A percentile compares a stretch with the other conserved stretches of the same genome.
phyloP scores from a whole-genome alignment of 1,140 invertebrate species.

The Hormaphis cornu region DNA sequence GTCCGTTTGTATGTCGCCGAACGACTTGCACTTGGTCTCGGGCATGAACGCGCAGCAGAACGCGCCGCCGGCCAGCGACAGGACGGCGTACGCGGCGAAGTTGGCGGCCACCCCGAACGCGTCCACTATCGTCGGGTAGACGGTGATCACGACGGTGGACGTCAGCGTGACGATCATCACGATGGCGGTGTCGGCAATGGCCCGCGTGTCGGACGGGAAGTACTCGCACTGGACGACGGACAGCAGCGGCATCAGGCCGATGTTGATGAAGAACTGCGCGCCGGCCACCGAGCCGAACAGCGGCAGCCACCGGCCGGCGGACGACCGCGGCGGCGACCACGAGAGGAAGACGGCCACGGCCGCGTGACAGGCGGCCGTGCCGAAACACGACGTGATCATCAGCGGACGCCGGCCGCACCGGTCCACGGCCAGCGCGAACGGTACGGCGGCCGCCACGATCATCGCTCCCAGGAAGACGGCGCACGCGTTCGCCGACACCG shows the following conservation, averaged over 20 bases:
- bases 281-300: conserved; percentile 15
- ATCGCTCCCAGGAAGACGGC: conserved; percentile 58
- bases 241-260: conserved; percentile 32
- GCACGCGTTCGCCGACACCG: conserved; percentile 45
- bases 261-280: conserved; percentile 26
- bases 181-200: conserved; percentile 34
- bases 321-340: not conserved
- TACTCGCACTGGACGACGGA: conserved; percentile 35
- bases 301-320: not conserved
- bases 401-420: conserved; percentile 58
- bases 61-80: conserved; percentile 50
- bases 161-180: conserved; percentile 34
- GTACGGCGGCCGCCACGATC: conserved; percentile 54
- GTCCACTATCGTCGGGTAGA: conserved; percentile 52
- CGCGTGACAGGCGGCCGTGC: conserved; percentile 44
- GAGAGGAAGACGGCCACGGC: conserved; percentile 36
- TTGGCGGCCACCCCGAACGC: conserved; percentile 57
- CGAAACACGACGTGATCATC: conserved; percentile 51
- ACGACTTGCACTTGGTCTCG: conserved; percentile 71
- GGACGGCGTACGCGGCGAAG: conserved; percentile 69
- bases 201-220: conserved; percentile 35
- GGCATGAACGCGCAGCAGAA: conserved; percentile 59
- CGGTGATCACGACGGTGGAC: conserved; percentile 61
- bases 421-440: conserved; percentile 59
- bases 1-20: conserved; percentile 63